Percentiles rank a stretch among this genome's conserved stretches.
These are phyloP conservation scores for Irena cyanogastra DNA, from an alignment of 2,113 vertebrate genomes.

Conservation along the genomic window DNA sequence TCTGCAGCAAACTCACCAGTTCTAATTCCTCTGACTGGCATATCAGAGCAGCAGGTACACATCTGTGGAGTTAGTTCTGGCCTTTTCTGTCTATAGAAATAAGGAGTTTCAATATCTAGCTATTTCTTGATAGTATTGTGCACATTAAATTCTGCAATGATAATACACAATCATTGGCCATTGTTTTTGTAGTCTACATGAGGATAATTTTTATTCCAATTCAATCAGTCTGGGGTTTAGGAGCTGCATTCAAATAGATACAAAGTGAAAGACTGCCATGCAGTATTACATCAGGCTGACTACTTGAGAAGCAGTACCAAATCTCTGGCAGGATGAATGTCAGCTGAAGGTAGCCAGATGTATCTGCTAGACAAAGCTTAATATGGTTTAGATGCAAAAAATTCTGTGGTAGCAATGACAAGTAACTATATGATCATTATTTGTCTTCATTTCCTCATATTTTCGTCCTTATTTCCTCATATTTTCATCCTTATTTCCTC, in stretches of 20 bases:
- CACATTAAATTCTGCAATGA: neutral
- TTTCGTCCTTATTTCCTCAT: neutral
- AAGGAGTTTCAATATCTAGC: neutral
- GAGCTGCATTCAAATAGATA: neutral
- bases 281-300: neutral
- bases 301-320: neutral
- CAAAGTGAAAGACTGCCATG: neutral
- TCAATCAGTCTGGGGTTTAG: neutral
- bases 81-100: neutral
- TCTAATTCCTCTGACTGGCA: neutral
- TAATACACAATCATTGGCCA: neutral
- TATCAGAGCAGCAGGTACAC: neutral
- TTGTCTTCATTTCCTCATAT: neutral
- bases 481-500: neutral
- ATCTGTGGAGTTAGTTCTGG: neutral
- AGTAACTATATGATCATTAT: neutral
- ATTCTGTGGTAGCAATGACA: neutral
- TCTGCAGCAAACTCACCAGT: neutral
- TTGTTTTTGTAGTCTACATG: neutral
- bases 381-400: neutral
- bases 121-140: neutral
- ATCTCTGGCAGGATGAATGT: neutral
- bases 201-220: neutral
- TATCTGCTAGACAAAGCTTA: neutral
- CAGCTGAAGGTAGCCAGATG: neutral